These are phyloP conservation scores for Cantharis rufa DNA, from an alignment of 2,888 invertebrate species.

Conservation along the genomic window DNA sequence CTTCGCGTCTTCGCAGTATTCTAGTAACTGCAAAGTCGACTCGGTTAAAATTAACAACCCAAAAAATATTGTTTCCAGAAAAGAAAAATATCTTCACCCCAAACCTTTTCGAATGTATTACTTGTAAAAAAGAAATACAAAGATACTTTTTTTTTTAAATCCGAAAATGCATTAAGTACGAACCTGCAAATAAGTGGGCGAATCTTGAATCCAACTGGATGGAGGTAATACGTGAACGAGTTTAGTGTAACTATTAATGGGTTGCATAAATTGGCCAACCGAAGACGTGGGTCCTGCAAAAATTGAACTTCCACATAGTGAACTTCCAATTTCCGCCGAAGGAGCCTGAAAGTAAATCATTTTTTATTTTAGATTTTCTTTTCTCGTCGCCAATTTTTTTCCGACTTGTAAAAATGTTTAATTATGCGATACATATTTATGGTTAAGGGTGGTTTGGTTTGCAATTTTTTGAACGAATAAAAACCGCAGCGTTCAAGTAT, in stretches of 20 bases:
- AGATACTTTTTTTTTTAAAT: background rate
- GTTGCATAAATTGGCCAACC: conserved; percentile 45
- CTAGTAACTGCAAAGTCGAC: background rate
- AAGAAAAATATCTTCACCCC: no score
- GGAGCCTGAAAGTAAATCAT: conserved; percentile 39
- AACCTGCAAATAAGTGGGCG: conserved; percentile 45
- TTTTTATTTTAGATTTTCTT: background rate
- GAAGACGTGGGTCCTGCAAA: conserved; percentile 42
- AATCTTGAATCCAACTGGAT: conserved; percentile 37
- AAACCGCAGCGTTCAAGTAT: background rate
- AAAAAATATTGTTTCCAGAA: no score
- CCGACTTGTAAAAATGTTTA: background rate
- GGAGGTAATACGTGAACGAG: conserved; percentile 43
- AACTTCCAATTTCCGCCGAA: conserved; percentile 37
- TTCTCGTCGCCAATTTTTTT: background rate
- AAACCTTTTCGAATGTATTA: no score
- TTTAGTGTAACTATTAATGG: conserved; percentile 45
- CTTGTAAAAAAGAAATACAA: background rate
- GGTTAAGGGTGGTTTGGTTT: background rate
- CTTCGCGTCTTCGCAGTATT: background rate
- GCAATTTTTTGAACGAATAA: background rate
- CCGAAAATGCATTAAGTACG: background rate
- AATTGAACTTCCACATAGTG: conserved; percentile 46
- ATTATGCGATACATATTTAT: background rate
- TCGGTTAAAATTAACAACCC: no score